Base-by-base conservation (phyloP, 30 jellyfish, hydroid and myxozoan species). In the Hydractinia echinata region DNA sequence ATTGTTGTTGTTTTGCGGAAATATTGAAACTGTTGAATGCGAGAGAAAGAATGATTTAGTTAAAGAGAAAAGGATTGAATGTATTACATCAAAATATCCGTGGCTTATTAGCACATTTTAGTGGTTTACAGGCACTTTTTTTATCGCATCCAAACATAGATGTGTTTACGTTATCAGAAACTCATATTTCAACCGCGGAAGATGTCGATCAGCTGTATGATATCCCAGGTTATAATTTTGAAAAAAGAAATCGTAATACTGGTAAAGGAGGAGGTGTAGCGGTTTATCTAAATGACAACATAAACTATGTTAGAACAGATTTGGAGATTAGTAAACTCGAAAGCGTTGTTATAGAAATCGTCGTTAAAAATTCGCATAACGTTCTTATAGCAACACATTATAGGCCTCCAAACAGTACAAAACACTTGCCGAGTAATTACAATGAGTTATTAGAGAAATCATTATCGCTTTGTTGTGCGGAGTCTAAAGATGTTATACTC, bases 21-120 rank as follows among this genome's bases (percentile, higher is more conserved):
- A 30, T 30, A 30, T 30, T 30, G 44, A 30, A 30, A 30, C 44
- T 30, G 44, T 30, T 30, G 44, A 30, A 30, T 30, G 44, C 44
- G n/a, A 71, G 1, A 71, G 50, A 39, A 71, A 71, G n/a, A 21
- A 71, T 21, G n/a, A 0, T 51, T 71, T 21, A 58, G 50, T 5
- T 51, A 21, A 15, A 7, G 60, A 21, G 61, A 39, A 64, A 64
- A 83, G 87, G 92, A 74, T 66, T 48, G 56, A 83, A 62, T 61
- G 76, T 83, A 20, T 81, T 83, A 73, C 92, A 83, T 60, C 92
- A 83, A 83, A 83, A 83, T 83, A 69, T 76, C 3, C 81, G 82
- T 55, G 92, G 92, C 54, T 81, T 83, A 62, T 55, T 73, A 10
- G 79, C 51, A 30, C 1, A 30, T 30, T 30, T 30, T 30, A 30